Percentiles rank a stretch among this genome's conserved stretches.
Conservation (phyloP, 2,888 invertebrate species). For the Mesorhabditis sp. region DNA sequence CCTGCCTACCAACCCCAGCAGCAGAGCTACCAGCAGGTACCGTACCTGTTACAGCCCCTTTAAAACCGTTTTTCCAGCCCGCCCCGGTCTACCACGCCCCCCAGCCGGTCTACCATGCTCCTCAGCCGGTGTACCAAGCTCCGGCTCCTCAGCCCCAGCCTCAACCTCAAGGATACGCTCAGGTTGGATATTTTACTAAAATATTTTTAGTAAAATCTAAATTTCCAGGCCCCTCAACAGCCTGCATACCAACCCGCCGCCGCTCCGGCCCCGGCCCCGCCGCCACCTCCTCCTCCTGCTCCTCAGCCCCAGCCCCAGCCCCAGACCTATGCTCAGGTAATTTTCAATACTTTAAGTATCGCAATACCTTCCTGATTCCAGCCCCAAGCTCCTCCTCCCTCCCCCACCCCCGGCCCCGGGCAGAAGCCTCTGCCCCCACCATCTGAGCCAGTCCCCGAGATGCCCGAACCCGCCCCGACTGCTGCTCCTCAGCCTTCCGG, state of each 20-base stretch:
- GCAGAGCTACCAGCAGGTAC: not conserved
- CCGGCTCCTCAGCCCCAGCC: not conserved
- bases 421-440: not conserved
- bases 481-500: not conserved
- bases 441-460: not conserved
- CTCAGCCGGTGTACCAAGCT: not conserved
- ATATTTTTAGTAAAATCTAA: not conserved
- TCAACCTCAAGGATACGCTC: not conserved
- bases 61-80: not conserved
- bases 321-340: not conserved
- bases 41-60: not conserved
- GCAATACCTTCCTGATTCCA: not conserved
- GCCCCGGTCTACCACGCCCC: no score
- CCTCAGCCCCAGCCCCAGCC: not conserved
- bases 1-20: not conserved
- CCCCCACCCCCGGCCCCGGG: not conserved
- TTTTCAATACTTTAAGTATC: not conserved
- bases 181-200: slow-evolving; percentile 1
- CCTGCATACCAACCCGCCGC: not conserved
- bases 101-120: no score
- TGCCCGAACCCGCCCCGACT: not conserved
- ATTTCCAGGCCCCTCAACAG: not conserved
- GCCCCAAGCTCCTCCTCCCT: not conserved
- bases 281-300: not conserved
- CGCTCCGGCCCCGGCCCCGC: not conserved